These are phyloP conservation scores for Leptobrachium ailaonicum DNA, from an alignment of 2,113 vertebrate genomes.

Conservation along the genomic window DNA sequence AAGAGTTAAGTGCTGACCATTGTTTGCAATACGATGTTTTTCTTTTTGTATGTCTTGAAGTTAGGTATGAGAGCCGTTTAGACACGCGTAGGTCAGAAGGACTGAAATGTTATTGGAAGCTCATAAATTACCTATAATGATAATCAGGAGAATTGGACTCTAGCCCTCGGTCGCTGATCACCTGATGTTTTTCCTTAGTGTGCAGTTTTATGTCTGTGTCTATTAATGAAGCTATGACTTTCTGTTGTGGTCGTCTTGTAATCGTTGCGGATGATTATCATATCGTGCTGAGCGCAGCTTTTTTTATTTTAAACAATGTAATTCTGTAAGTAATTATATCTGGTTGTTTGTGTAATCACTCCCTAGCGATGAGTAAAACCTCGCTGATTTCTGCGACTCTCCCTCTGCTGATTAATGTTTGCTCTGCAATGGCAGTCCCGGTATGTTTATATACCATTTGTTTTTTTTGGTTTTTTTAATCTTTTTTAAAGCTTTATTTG, in stretches of 20 bases:
- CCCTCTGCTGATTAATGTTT: not conserved
- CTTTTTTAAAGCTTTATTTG: no score
- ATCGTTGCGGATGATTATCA: slow-evolving; percentile 1
- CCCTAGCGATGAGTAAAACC: not conserved
- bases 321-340: slow-evolving; percentile 5
- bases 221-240: not conserved
- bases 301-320: not conserved
- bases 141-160: no score
- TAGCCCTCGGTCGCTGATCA: not conserved
- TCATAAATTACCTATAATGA: no score
- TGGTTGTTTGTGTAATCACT: not conserved
- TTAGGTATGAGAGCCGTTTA: no score
- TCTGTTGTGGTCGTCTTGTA: not conserved
- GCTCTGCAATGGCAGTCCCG: not conserved
- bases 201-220: not conserved
- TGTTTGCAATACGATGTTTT: no score
- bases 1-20: no score
- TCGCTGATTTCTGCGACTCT: not conserved
- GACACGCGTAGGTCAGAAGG: no score
- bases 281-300: slow-evolving; percentile 3
- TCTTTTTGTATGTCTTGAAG: no score
- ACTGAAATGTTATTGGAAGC: no score
- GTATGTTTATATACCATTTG: not conserved
- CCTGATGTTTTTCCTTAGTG: not conserved
- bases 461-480: no score